phyloP scores from a whole-genome alignment of 2,888 invertebrate genomes.

The Acanthacorydalis orientalis region DNA sequence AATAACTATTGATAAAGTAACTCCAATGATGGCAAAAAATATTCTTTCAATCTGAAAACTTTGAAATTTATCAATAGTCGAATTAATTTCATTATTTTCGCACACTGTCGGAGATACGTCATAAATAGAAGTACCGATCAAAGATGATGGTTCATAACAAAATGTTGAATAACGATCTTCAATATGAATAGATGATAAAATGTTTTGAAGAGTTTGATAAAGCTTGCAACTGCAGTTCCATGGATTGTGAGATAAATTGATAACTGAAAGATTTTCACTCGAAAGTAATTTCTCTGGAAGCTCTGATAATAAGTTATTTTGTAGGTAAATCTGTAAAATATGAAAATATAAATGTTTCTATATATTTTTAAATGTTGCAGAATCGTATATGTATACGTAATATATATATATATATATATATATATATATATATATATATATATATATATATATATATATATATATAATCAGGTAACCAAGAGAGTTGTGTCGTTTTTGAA shows the following conservation, averaged over 20 bases:
- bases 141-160: slow-evolving; percentile 4
- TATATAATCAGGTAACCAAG: not conserved
- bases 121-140: slow-evolving; percentile 2
- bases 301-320: slow-evolving; percentile 39
- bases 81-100: not conserved
- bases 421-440: not conserved
- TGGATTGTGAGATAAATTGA: slow-evolving; percentile 43
- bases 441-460: too few relatives aligned
- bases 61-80: too few relatives aligned
- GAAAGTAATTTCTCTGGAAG: slow-evolving; percentile 33
- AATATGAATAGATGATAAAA: slow-evolving; percentile 10
- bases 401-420: not conserved
- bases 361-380: too few relatives aligned
- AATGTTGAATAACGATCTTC: slow-evolving; percentile 5
- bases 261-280: slow-evolving; percentile 34
- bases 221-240: slow-evolving; percentile 46
- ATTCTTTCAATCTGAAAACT: too few relatives aligned
- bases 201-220: slow-evolving; percentile 16
- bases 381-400: too few relatives aligned
- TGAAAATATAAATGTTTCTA: not conserved
- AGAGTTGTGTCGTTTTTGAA: too few relatives aligned
- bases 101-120: slow-evolving; percentile 1
- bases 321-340: slow-evolving; percentile 38
- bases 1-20: too few relatives aligned
- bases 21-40: too few relatives aligned